phyloP scores from a whole-genome alignment of 2,888 invertebrate species.

The Hedychridium roseum region DNA sequence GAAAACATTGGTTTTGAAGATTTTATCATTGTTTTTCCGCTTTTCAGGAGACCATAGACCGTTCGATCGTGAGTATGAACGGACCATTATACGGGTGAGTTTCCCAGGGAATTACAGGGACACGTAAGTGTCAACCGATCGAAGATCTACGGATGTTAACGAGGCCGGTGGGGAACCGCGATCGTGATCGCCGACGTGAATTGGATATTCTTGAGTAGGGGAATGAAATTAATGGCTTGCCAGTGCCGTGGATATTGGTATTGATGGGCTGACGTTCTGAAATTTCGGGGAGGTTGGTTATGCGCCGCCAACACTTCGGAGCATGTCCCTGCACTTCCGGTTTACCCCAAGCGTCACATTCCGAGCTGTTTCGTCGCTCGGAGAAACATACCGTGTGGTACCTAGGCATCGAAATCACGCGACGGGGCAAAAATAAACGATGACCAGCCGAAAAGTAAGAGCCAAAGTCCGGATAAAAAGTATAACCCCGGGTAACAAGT shows the following conservation, averaged over 20 bases:
- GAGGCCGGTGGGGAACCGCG: conserved; percentile 38
- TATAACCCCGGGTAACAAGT: no score
- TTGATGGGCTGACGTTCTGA: conserved; percentile 26
- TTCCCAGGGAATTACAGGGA: not conserved
- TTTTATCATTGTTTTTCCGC: conserved; percentile 2
- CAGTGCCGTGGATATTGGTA: conserved; percentile 33
- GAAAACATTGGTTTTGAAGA: not conserved
- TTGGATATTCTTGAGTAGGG: conserved; percentile 42
- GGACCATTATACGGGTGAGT: not conserved
- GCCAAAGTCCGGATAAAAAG: no score
- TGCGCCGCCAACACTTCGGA: conserved; percentile 38
- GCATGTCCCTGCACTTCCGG: conserved; percentile 36
- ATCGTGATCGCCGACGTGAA: conserved; percentile 39
- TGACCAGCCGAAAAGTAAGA: no score
- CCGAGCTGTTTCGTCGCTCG: conserved; percentile 42
- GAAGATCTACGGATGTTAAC: conserved; percentile 7
- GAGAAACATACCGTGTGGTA: not conserved
- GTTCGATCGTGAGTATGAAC: conserved; percentile 5
- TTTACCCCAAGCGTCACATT: conserved; percentile 40
- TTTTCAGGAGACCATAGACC: conserved; percentile 9
- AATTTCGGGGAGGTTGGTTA: conserved; percentile 41
- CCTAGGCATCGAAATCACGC: no score
- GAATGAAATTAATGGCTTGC: conserved; percentile 46
- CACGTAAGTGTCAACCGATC: no score
- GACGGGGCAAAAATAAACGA: no score